Conservation (phyloP, 2,797 vertebrate genomes). For the Lacerta bilineata region DNA sequence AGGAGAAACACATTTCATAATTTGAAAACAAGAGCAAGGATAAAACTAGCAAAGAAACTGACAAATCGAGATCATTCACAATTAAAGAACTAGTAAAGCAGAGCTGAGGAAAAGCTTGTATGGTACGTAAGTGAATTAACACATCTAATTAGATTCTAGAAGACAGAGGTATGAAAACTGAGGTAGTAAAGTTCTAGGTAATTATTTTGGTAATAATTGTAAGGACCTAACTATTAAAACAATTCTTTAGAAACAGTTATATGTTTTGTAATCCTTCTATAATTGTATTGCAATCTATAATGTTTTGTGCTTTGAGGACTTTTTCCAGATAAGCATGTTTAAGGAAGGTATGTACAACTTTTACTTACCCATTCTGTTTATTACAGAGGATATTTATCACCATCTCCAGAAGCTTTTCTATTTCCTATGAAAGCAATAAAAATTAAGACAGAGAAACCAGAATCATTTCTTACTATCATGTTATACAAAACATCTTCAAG, state of each 20-base stretch:
- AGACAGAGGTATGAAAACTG: background rate
- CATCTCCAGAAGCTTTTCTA: conserved; percentile 23
- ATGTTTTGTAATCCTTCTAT: background rate
- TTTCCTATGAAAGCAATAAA: conserved; percentile 41
- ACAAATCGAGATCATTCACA: background rate
- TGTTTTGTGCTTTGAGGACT: too few relatives aligned
- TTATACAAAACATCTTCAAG: background rate
- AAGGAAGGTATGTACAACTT: background rate
- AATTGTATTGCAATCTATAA: background rate
- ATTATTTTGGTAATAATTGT: background rate
- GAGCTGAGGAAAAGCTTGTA: background rate
- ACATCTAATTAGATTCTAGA: background rate
- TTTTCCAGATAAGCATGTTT: background rate
- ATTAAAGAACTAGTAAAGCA: background rate
- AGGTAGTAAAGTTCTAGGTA: background rate
- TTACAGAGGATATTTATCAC: conserved; percentile 39
- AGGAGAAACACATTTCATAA: background rate
- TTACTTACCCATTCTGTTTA: conserved; percentile 65
- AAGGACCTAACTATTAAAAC: background rate
- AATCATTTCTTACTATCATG: background rate
- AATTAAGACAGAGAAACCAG: background rate
- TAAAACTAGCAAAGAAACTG: background rate
- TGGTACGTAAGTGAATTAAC: background rate
- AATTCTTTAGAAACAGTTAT: background rate
- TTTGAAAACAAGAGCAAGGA: background rate